Evolutionary conservation across 2,888 invertebrate species (phyloP).

Genomic region (Eudemis profundana): DNA sequence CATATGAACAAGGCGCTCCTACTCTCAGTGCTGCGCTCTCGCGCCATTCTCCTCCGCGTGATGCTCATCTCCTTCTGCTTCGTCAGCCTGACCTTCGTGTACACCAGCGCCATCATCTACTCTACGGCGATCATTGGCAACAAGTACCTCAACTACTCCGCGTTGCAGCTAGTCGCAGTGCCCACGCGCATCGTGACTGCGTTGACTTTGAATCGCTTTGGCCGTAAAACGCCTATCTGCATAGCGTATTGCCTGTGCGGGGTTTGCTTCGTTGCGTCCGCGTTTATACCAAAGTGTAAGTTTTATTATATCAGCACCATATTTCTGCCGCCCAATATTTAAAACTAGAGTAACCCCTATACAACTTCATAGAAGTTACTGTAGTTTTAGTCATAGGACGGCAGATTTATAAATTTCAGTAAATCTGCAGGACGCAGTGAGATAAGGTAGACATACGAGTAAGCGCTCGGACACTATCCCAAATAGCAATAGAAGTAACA

Average conservation of each 20-base stretch:
- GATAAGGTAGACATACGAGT: no score
- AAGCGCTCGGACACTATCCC: no score
- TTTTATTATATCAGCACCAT: neutral
- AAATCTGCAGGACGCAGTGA: no score
- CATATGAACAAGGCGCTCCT: conserved; percentile 53
- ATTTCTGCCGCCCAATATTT: no score
- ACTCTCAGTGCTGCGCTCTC: conserved; percentile 65
- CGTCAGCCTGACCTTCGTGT: conserved; percentile 90
- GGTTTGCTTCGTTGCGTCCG: conserved; percentile 82
- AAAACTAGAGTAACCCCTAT: no score
- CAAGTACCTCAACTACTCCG: conserved; percentile 91
- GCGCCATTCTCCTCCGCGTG: conserved; percentile 66
- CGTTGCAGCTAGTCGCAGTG: conserved; percentile 87
- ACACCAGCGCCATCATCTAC: conserved; percentile 91
- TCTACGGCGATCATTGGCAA: conserved; percentile 90
- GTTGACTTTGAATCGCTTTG: conserved; percentile 86
- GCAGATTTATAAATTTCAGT: no score
- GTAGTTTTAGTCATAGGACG: no score
- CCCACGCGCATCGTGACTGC: conserved; percentile 83
- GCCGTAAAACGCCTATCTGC: conserved; percentile 80
- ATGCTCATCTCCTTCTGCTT: conserved; percentile 85
- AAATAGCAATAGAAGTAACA: no score
- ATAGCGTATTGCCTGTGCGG: conserved; percentile 77
- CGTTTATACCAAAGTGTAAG: conserved; percentile 83
- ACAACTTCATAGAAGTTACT: no score